A percentile compares a stretch with the other conserved stretches of the same genome.
Evolutionary conservation across 2,113 vertebrate genomes (phyloP).

Genomic region (Lynx canadensis): DNA sequence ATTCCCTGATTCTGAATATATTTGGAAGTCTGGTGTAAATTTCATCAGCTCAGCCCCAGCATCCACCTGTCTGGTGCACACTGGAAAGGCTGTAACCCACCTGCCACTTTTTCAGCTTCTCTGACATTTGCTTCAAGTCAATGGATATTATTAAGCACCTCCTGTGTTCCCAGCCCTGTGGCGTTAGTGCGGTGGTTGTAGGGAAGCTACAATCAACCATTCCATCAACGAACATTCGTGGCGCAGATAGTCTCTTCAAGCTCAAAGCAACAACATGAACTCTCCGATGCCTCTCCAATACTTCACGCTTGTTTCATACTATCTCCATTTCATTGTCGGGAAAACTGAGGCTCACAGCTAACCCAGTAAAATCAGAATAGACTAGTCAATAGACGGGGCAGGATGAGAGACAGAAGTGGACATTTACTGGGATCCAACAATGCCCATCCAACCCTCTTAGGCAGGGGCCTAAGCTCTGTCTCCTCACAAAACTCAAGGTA

Average conservation of each 20-base stretch:
- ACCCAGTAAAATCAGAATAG: neutral
- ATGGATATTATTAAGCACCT: neutral
- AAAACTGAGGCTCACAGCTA: neutral
- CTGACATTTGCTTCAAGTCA: conserved; percentile 5
- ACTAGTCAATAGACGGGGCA: too few species aligned
- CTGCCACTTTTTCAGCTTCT: neutral
- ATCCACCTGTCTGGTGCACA: neutral
- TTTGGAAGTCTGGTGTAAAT: conserved; percentile 42
- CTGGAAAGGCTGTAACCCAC: neutral
- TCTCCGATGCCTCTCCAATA: neutral
- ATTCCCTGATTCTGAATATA: conserved; percentile 63
- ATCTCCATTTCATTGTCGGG: neutral
- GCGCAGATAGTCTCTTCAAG: neutral
- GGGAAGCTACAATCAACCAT: neutral
- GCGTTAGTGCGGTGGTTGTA: neutral
- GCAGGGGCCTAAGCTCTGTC: neutral
- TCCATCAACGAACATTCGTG: neutral
- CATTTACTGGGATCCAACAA: neutral
- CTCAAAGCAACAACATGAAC: neutral
- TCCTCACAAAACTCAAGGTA: neutral
- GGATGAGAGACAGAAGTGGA: neutral
- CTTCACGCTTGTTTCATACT: neutral
- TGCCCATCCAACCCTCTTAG: neutral
- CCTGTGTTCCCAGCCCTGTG: neutral
- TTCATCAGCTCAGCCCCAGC: neutral